A percentile compares a stretch with the other conserved stretches of the same genome.
Evolutionary conservation across 35 echinoderm and acorn worm genomes (phyloP).

Genomic region (Ptychodera flava): DNA sequence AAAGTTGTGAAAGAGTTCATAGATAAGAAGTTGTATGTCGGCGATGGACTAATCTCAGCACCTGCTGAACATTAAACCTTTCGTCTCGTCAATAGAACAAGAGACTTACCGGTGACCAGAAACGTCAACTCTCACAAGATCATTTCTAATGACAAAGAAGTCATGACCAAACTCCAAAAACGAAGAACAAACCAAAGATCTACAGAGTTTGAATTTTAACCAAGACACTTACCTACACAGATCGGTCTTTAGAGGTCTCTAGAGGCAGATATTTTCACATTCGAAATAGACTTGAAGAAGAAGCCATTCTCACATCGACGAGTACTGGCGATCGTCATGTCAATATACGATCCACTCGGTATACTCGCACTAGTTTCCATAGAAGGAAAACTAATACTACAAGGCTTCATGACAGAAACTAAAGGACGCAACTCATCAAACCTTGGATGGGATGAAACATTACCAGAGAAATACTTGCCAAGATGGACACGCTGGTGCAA

Average conservation of each 20-base stretch:
- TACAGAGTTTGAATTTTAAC: neutral
- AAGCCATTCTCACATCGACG: neutral
- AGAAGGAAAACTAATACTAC: too few relatives aligned
- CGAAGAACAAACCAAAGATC: neutral
- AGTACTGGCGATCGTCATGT: neutral
- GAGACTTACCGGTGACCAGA: neutral
- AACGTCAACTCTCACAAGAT: neutral
- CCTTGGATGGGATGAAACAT: too few relatives aligned
- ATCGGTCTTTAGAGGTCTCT: too few relatives aligned
- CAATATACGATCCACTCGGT: slow-evolving; percentile 4
- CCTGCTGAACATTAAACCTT: neutral
- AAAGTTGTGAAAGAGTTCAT: neutral
- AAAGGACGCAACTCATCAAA: too few relatives aligned
- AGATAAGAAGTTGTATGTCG: neutral
- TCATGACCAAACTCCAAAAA: neutral
- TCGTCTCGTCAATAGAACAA: neutral
- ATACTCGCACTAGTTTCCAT: too few relatives aligned
- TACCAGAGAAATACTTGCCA: too few relatives aligned
- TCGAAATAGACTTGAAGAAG: neutral
- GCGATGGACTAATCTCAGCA: neutral
- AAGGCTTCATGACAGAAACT: too few relatives aligned
- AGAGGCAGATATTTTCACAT: neutral
- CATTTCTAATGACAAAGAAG: neutral
- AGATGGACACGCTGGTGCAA: too few relatives aligned
- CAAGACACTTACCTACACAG: neutral